Percentiles rank a stretch among this genome's conserved stretches.
Evolutionary conservation across 2,888 invertebrate species (phyloP).

Genomic region (Lasioglossum villosulum): DNA sequence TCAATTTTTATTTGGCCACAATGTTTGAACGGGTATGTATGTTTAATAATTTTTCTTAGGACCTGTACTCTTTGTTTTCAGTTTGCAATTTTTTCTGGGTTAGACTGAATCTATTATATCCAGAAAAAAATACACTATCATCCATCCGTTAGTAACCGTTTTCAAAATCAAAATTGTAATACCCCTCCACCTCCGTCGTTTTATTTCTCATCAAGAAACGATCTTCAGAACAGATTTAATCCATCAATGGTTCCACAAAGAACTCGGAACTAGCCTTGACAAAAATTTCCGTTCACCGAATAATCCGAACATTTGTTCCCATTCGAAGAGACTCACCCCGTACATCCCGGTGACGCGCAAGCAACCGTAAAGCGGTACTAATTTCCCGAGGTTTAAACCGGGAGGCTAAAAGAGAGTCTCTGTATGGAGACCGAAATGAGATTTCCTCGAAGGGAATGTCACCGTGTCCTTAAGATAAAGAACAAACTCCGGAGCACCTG

Average conservation of each 20-base stretch:
- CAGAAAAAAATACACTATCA: not conserved
- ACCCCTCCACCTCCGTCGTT: not conserved
- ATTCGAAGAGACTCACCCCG: not conserved
- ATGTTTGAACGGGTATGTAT: not conserved
- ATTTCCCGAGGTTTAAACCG: constrained; percentile 71
- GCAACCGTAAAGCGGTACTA: constrained; percentile 79
- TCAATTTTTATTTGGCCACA: not conserved
- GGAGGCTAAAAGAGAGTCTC: constrained; percentile 43
- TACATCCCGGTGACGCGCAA: constrained; percentile 66
- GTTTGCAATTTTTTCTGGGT: not conserved
- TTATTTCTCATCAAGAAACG: not conserved
- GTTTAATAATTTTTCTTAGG: not conserved
- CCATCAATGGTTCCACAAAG: not conserved
- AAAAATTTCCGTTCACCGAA: not conserved
- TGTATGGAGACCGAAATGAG: constrained; percentile 68
- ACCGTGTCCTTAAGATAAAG: constrained; percentile 74
- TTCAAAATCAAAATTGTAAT: too few species aligned
- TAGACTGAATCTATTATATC: not conserved
- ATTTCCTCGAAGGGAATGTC: constrained; percentile 74
- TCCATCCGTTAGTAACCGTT: too few species aligned
- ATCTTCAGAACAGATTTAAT: not conserved
- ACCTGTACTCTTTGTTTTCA: not conserved
- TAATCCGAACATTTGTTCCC: not conserved
- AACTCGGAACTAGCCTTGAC: not conserved
- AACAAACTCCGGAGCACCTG: constrained; percentile 70